A percentile compares a stretch with the other conserved stretches of the same genome.
phyloP scores from a whole-genome alignment of 1,140 invertebrate species.

The Nylanderia fulva region DNA sequence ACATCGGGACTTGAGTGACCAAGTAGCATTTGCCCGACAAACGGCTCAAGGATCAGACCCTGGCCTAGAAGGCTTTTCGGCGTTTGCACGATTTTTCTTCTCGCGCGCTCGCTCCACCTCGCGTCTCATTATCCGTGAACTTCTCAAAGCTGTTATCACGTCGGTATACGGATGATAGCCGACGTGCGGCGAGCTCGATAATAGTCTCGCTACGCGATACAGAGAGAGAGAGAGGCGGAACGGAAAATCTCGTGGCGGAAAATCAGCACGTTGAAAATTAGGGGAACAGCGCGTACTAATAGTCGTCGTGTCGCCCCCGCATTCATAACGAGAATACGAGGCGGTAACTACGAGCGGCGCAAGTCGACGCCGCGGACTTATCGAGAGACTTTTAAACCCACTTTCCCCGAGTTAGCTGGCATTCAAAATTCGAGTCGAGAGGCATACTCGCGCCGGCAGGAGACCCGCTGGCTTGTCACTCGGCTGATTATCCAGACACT shows the following conservation, averaged over 20 bases:
- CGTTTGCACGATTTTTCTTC: slow-evolving; percentile 24
- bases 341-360: slow-evolving; percentile 46
- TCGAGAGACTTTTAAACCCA: slow-evolving; percentile 85
- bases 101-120: background rate
- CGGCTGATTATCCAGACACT: slow-evolving; percentile 86
- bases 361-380: slow-evolving; percentile 77
- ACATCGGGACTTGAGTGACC: slow-evolving; percentile 71
- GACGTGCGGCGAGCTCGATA: slow-evolving; percentile 19
- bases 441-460: slow-evolving; percentile 68
- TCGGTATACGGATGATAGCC: slow-evolving; percentile 1
- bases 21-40: slow-evolving; percentile 38
- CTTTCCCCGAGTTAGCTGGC: slow-evolving; percentile 85
- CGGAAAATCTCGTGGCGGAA: background rate
- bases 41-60: slow-evolving; percentile 59
- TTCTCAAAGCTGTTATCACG: slow-evolving; percentile 9
- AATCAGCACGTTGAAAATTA: slow-evolving; percentile 37
- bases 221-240: background rate
- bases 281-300: slow-evolving; percentile 40
- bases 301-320: slow-evolving; percentile 28
- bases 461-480: slow-evolving; percentile 84
- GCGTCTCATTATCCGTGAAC: slow-evolving; percentile 24
- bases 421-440: slow-evolving; percentile 85
- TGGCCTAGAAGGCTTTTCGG: background rate
- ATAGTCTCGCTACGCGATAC: background rate
- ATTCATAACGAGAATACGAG: slow-evolving; percentile 58